These are phyloP conservation scores for Sebastes hubbsi DNA, from an alignment of 2,797 vertebrate genomes.

Conservation along the genomic window DNA sequence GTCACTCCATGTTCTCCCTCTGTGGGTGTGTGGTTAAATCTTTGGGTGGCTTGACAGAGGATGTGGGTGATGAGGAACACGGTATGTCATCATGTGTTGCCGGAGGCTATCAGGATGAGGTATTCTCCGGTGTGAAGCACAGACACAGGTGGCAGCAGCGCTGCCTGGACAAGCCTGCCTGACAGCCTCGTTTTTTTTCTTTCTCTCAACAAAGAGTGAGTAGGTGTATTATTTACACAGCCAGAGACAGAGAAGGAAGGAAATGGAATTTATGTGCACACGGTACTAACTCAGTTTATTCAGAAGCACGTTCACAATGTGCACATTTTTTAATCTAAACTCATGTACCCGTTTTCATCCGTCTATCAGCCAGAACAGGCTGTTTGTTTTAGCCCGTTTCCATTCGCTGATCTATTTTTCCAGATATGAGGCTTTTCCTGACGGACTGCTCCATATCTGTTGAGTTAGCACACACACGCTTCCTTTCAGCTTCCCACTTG, in stretches of 20 bases:
- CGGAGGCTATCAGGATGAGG: constrained; percentile 50
- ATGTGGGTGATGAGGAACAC: constrained; percentile 15
- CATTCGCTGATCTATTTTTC: constrained; percentile 51
- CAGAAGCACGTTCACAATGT: constrained; percentile 33
- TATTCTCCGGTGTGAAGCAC: constrained; percentile 54
- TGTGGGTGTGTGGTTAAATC: constrained; percentile 17
- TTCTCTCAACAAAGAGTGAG: constrained; percentile 12
- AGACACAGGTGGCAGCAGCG: constrained; percentile 43
- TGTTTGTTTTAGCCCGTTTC: constrained; percentile 57
- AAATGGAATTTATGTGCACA: not conserved
- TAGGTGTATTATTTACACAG: constrained; percentile 7
- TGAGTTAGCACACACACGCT: constrained; percentile 63
- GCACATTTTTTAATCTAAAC: constrained; percentile 21
- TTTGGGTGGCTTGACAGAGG: not conserved
- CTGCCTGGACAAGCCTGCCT: constrained; percentile 52
- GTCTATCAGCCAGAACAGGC: constrained; percentile 29
- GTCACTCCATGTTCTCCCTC: constrained; percentile 16
- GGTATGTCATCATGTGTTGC: constrained; percentile 14
- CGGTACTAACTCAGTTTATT: constrained; percentile 21
- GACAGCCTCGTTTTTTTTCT: not conserved
- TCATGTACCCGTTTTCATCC: constrained; percentile 31
- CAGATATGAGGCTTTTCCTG: constrained; percentile 61
- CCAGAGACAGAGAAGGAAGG: not conserved
- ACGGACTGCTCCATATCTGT: constrained; percentile 51
- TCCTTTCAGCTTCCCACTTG: constrained; percentile 66